Conservation (phyloP, 2,113 vertebrate species). For the Dipodomys merriami region DNA sequence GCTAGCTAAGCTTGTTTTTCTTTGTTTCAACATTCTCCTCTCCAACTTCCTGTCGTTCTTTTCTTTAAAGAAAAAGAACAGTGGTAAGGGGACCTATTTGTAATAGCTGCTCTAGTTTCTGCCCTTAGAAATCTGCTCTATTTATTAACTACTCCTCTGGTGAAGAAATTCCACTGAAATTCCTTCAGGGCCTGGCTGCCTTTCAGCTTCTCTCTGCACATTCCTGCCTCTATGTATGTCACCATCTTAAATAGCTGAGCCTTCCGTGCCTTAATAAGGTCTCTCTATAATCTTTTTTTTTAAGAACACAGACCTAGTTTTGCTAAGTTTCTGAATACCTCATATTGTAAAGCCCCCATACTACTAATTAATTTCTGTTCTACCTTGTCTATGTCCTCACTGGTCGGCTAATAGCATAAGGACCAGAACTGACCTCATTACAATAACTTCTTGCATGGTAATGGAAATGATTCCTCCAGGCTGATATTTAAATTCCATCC, state of each 20-base stretch:
- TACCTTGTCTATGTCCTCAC: conserved; percentile 67
- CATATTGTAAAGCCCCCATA: conserved; percentile 71
- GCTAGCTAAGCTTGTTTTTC: conserved; percentile 58
- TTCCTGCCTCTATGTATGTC: conserved; percentile 82
- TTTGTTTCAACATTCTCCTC: conserved; percentile 73
- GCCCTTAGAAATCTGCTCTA: conserved; percentile 82
- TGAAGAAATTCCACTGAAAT: conserved; percentile 83
- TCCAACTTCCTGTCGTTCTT: conserved; percentile 62
- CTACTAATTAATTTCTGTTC: conserved; percentile 78
- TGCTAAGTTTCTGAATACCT: conserved; percentile 75
- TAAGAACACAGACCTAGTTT: conserved; percentile 81
- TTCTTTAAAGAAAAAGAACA: conserved; percentile 21
- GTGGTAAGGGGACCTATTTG: conserved; percentile 56
- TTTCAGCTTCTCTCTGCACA: conserved; percentile 81
- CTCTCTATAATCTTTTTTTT: conserved; percentile 77
- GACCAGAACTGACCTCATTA: conserved; percentile 78
- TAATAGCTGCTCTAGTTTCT: conserved; percentile 82
- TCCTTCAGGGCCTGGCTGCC: conserved; percentile 83
- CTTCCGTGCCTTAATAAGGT: conserved; percentile 83
- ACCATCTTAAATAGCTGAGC: conserved; percentile 82
- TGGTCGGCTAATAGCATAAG: conserved; percentile 69
- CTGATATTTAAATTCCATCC: conserved; percentile 66
- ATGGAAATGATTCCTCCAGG: conserved; percentile 72
- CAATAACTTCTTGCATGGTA: conserved; percentile 60
- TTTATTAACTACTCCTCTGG: conserved; percentile 82